Percentiles rank a stretch among this genome's conserved stretches.
Evolutionary conservation across 2,797 vertebrate genomes (phyloP).

Genomic region (Choloepus didactylus): DNA sequence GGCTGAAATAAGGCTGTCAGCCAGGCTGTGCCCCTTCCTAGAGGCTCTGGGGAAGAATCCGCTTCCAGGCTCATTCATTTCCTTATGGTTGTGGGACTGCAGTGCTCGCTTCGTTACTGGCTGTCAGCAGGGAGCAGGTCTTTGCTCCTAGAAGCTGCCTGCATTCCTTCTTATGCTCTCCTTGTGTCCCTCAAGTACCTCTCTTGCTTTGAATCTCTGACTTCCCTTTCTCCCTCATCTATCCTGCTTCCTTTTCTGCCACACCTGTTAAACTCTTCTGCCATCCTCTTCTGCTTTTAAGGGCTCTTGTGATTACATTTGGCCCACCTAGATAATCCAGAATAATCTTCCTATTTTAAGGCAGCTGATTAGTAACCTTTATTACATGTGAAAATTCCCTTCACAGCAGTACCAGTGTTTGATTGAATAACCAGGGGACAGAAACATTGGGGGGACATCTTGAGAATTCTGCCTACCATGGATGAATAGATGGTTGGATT

Average conservation of each 20-base stretch:
- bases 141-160: background rate
- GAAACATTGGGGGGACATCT: background rate
- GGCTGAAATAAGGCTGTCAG: background rate
- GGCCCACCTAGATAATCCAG: background rate
- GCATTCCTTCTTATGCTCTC: background rate
- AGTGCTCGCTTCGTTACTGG: background rate
- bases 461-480: background rate
- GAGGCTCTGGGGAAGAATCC: background rate
- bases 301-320: background rate
- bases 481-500: background rate
- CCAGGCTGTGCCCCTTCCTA: background rate
- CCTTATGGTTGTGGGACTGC: background rate
- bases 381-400: background rate
- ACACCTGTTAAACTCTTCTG: background rate
- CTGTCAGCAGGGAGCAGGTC: background rate
- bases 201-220: background rate
- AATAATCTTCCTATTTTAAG: conserved; percentile 48
- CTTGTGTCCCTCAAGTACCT: background rate
- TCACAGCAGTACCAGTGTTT: background rate
- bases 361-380: background rate
- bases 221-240: background rate
- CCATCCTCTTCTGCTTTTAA: background rate
- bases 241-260: background rate
- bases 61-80: background rate
- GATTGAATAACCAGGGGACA: background rate